Percentiles rank a stretch among this genome's conserved stretches.
Evolutionary conservation across 2,888 invertebrate species (phyloP).

Genomic region (Drosophila diplacantha): DNA sequence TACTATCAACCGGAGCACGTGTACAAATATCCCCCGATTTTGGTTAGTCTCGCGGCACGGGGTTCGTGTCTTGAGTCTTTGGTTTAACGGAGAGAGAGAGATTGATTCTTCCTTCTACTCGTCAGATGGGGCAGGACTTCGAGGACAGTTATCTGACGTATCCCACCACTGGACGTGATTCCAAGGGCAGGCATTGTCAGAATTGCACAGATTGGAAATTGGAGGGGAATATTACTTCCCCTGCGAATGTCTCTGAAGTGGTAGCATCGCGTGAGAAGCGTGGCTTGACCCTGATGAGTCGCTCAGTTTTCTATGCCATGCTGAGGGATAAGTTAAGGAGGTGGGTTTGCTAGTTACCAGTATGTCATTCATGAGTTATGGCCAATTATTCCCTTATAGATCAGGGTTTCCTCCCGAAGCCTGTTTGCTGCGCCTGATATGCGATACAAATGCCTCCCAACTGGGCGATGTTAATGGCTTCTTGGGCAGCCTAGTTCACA

Average conservation of each 20-base stretch:
- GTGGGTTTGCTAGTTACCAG: slow-evolving; percentile 30
- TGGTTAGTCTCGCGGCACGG: slow-evolving; percentile 49
- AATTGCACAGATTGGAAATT: slow-evolving; percentile 50
- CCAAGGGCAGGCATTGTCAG: slow-evolving; percentile 37
- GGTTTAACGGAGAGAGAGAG: background rate
- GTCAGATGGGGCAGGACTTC: slow-evolving; percentile 57
- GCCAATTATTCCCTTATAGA: slow-evolving; percentile 34
- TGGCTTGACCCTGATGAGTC: slow-evolving; percentile 60
- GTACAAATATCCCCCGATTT: slow-evolving; percentile 67
- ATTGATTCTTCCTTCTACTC: background rate
- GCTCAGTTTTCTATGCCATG: slow-evolving; percentile 71
- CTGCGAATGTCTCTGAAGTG: background rate
- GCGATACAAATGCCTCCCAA: slow-evolving; percentile 80
- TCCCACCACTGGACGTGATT: slow-evolving; percentile 33
- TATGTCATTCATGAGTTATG: rapidly evolving
- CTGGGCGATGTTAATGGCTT: slow-evolving; percentile 81
- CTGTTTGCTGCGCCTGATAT: slow-evolving; percentile 83
- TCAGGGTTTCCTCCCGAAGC: slow-evolving; percentile 80
- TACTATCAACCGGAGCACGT: slow-evolving; percentile 81
- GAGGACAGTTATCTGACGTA: slow-evolving; percentile 53
- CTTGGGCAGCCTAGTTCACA: slow-evolving; percentile 82
- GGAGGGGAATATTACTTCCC: background rate
- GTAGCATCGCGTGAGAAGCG: slow-evolving; percentile 42
- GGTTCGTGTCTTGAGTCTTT: slow-evolving; percentile 30
- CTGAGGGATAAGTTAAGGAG: slow-evolving; percentile 70